These are phyloP conservation scores for Megastigmus dorsalis DNA, from an alignment of 2,888 invertebrate genomes.

Conservation along the genomic window DNA sequence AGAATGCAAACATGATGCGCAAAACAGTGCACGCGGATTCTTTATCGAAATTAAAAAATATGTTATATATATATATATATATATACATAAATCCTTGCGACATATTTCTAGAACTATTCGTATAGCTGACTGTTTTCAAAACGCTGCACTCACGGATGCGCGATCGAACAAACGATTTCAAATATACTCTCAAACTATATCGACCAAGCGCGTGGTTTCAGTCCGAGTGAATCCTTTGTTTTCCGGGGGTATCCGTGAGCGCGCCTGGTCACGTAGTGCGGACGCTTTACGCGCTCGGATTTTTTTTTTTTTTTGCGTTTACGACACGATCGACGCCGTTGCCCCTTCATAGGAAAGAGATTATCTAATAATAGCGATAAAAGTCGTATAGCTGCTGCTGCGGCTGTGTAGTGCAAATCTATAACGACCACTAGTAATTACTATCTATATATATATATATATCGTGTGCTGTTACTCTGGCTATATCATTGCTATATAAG, in stretches of 20 bases:
- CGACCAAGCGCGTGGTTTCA: not conserved
- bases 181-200: not conserved
- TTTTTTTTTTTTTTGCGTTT: conserved; percentile 40
- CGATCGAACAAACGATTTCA: conserved; percentile 31
- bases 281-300: conserved; percentile 30
- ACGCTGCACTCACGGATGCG: too few species aligned
- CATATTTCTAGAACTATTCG: too few species aligned
- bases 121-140: too few species aligned
- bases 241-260: conserved; percentile 48
- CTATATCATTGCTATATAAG: not conserved
- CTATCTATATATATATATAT: too few species aligned
- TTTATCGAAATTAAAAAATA: too few species aligned
- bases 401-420: not conserved
- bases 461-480: too few species aligned
- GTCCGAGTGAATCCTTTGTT: conserved; percentile 40
- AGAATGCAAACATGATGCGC: too few species aligned
- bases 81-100: too few species aligned
- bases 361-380: conserved; percentile 14
- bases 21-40: too few species aligned
- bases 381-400: not conserved
- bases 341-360: not conserved
- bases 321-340: conserved; percentile 11
- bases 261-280: conserved; percentile 22
- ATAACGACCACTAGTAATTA: not conserved
- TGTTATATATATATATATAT: too few species aligned